Evolutionary conservation across 2,113 vertebrate species (phyloP).

Genomic region (Pachypanchax playfairii): DNA sequence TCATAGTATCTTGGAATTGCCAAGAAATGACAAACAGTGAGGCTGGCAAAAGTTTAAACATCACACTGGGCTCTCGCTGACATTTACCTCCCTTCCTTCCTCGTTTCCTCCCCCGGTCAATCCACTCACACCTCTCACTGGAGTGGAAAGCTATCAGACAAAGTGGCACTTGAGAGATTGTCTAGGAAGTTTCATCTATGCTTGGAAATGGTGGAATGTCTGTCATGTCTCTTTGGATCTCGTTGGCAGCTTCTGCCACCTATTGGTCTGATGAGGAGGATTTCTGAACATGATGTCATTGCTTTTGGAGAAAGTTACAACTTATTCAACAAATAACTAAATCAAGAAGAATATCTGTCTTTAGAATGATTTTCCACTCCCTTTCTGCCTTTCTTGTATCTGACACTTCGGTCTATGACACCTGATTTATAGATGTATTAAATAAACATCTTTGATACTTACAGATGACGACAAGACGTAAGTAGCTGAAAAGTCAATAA

Average conservation of each 20-base stretch:
- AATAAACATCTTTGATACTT: background rate
- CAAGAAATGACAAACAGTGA: slow-evolving; percentile 66
- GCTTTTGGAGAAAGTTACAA: slow-evolving; percentile 19
- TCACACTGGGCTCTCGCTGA: slow-evolving; percentile 60
- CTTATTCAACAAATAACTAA: slow-evolving; percentile 30
- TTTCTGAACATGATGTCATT: slow-evolving; percentile 55
- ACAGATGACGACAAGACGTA: background rate
- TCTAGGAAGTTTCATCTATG: slow-evolving; percentile 69
- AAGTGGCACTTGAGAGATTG: slow-evolving; percentile 77
- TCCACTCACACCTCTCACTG: slow-evolving; percentile 64
- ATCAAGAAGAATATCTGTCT: slow-evolving; percentile 14
- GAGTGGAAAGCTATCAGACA: slow-evolving; percentile 76
- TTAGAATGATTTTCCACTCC: background rate
- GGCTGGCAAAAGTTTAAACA: slow-evolving; percentile 60
- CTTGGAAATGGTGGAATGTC: slow-evolving; percentile 69
- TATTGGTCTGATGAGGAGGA: slow-evolving; percentile 71
- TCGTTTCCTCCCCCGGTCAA: slow-evolving; percentile 50
- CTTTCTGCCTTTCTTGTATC: background rate
- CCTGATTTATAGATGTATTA: background rate
- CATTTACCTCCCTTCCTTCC: slow-evolving; percentile 57
- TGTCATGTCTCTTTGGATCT: slow-evolving; percentile 45
- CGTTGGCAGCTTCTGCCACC: slow-evolving; percentile 76
- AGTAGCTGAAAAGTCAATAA: slow-evolving; percentile 9
- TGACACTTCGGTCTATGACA: background rate
- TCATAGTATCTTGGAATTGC: slow-evolving; percentile 58